phyloP scores from a whole-genome alignment of 2,888 invertebrate species.

The Eupithecia subfuscata region DNA sequence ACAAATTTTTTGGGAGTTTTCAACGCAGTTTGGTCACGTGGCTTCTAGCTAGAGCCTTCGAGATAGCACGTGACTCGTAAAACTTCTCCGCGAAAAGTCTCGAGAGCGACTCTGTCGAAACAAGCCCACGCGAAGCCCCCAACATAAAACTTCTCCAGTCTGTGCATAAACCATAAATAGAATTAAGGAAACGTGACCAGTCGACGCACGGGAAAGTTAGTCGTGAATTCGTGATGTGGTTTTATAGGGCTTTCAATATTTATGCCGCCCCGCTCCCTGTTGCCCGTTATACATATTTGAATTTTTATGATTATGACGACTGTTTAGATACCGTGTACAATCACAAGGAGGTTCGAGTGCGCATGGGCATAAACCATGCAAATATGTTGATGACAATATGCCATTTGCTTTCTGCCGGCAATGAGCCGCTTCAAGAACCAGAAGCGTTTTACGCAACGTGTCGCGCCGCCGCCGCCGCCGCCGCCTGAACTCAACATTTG shows the following conservation, averaged over 20 bases:
- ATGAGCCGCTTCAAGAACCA: background rate
- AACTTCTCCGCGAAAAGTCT: conserved; percentile 16
- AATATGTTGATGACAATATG: background rate
- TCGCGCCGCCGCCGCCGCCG: background rate
- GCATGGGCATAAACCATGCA: background rate
- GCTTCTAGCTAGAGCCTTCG: conserved; percentile 25
- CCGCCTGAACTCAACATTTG: conserved; percentile 13
- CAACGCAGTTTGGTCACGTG: conserved; percentile 47
- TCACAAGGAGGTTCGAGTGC: background rate
- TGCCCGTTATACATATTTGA: conserved; percentile 1
- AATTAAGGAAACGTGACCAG: conserved; percentile 53
- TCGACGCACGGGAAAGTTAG: conserved; percentile 37
- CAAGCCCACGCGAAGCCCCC: background rate
- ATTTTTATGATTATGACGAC: background rate
- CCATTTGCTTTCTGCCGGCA: conserved; percentile 11
- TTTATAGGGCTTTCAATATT: conserved; percentile 34
- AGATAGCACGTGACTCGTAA: conserved; percentile 40
- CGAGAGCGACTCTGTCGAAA: conserved; percentile 24
- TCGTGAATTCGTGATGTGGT: conserved; percentile 37
- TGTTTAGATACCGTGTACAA: conserved; percentile 1
- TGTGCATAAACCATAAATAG: conserved; percentile 51
- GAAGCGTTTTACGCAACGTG: background rate
- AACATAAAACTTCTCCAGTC: conserved; percentile 45
- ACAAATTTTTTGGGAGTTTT: conserved; percentile 45
- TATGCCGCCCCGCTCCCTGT: conserved; percentile 1